These are phyloP conservation scores for Pasiphila rectangulata DNA, from an alignment of 2,888 invertebrate genomes.

Conservation along the genomic window DNA sequence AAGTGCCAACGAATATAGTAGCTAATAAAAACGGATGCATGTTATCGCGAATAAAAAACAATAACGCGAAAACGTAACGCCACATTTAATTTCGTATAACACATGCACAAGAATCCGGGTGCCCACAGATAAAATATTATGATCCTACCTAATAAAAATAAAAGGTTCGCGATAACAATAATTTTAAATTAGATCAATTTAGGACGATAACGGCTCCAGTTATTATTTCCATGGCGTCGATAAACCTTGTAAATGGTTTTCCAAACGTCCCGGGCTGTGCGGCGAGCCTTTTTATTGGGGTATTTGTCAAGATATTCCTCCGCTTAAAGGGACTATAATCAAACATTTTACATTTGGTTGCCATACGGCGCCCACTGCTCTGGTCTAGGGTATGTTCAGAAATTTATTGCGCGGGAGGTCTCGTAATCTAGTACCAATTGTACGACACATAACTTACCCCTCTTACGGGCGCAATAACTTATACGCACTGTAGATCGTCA, in stretches of 20 bases:
- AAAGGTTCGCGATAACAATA: constrained; percentile 76
- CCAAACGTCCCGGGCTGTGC: constrained; percentile 72
- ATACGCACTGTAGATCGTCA: too few relatives aligned
- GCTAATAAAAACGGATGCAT: constrained; percentile 32
- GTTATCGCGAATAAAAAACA: constrained; percentile 33
- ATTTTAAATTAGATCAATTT: constrained; percentile 79
- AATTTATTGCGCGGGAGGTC: constrained; percentile 40
- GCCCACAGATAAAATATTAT: constrained; percentile 59
- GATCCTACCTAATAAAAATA: constrained; percentile 71
- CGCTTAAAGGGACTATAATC: constrained; percentile 69
- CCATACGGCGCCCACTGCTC: constrained; percentile 58
- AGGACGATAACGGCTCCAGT: constrained; percentile 76
- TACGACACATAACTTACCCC: neutral
- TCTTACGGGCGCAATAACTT: too few relatives aligned
- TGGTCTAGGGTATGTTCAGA: constrained; percentile 32
- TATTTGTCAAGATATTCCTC: constrained; percentile 77
- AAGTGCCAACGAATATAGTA: constrained; percentile 27
- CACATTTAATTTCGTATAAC: constrained; percentile 34
- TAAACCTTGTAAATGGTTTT: constrained; percentile 80
- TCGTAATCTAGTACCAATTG: constrained; percentile 13
- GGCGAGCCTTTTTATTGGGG: constrained; percentile 75
- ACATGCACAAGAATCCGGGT: constrained; percentile 46
- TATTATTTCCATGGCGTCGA: constrained; percentile 79
- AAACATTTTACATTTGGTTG: constrained; percentile 74
- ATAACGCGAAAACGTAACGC: constrained; percentile 28